Evolutionary conservation across 2,113 vertebrate genomes (phyloP), one percentile per base, ranked within the genome.

Genomic region (Toxotes jaculatrix): DNA sequence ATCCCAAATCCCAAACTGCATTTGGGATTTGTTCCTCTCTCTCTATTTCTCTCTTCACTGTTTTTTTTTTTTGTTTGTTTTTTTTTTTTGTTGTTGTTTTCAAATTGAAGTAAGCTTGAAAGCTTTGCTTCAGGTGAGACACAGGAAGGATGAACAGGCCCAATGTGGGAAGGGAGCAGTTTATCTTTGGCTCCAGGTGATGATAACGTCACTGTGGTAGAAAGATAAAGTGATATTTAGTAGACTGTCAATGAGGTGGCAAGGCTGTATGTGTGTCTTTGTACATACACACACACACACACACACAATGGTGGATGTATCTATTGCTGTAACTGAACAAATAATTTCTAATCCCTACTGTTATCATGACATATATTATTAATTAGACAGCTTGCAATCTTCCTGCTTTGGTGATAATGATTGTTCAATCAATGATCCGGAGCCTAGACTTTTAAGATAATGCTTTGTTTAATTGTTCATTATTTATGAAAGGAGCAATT

Each of bases 121-220:
- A 73, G 42, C 47, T 57, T 57, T 62, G 74, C 76, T 83, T 57
- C 43, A 76, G 76, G 65, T 69, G n/a, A 34, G 59, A 89, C 45
- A 32, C 31, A 40, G 55, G 17, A n/a, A 66, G 45, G 60, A 71
- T 62, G 21, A 79, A 76, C 66, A 65, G 61, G 73, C 3, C 23
- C 19, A 17, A 70, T 69, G 57, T 79, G 59, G 55, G 55, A 79
- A 73, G 38, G 63, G 2, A 55, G 68, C 21, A 6, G 38, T 62
- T 79, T 76, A 67, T 86, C 61, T 59, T 34, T 34, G 61, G 67
- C 73, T 67, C 67, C 59, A 27, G 73, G 55, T 80, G 73, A 87
- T 86, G 14, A 86, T 86, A 84, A 76, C 81, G 86, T 84, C 32
- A 78, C 60, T n/a, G 67, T 12, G 19, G 59, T 32, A 23, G 69